Evolutionary conservation across 1,140 invertebrate genomes (phyloP).

Genomic region (Lamellibrachia luymesi): DNA sequence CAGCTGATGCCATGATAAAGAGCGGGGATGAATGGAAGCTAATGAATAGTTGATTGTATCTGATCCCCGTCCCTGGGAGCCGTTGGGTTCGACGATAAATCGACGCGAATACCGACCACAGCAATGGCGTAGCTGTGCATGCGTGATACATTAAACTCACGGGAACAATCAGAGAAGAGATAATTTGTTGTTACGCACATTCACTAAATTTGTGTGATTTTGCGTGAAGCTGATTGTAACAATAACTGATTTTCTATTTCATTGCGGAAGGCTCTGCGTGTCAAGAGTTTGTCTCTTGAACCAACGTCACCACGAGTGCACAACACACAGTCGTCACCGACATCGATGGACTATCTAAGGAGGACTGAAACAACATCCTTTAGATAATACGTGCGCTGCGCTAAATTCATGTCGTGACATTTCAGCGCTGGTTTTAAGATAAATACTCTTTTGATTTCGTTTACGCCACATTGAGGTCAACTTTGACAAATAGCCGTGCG

Average conservation of each 20-base stretch:
- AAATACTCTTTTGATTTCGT: background rate
- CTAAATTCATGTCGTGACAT: background rate
- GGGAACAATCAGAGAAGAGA: background rate
- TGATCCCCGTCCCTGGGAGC: background rate
- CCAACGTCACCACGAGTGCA: too few relatives aligned
- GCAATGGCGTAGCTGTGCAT: background rate
- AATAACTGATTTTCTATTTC: too few relatives aligned
- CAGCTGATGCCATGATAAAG: background rate
- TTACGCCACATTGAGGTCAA: background rate
- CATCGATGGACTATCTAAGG: too few relatives aligned
- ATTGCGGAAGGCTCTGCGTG: too few relatives aligned
- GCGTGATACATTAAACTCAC: background rate
- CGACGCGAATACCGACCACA: background rate
- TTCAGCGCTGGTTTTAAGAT: background rate
- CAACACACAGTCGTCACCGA: too few relatives aligned
- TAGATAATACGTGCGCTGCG: background rate
- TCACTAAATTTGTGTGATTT: background rate
- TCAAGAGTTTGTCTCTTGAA: too few relatives aligned
- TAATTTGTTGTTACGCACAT: background rate
- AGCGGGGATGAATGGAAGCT: background rate
- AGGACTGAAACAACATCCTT: too few relatives aligned
- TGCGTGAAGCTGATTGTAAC: background rate
- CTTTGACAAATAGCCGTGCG: background rate
- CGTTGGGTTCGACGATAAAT: background rate
- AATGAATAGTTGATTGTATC: background rate